Base-by-base conservation (phyloP, 2,888 invertebrate species). In the Apodemia mormo region DNA sequence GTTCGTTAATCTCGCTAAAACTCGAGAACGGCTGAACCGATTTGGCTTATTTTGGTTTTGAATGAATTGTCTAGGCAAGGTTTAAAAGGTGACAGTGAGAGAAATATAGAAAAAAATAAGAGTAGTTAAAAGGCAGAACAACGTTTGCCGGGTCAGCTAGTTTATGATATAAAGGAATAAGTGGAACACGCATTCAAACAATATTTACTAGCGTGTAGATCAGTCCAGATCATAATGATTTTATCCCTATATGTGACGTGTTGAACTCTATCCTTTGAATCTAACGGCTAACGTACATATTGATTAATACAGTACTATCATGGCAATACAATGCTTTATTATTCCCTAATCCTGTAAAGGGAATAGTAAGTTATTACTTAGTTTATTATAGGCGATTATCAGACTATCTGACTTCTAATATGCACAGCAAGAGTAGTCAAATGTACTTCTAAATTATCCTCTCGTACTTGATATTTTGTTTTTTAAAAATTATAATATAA, bases 341-440 rank as follows among this genome's bases (percentile, higher is more conserved):
- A 61, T 30, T 33, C 58, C 30, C 61, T 61, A 61, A 61, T 12
- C 10, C 30, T 61, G 30, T 61, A 61, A 61, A 61, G 30, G 33
- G 61, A 61, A 61, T 61, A 33, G 33, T 61, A 61, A 61, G 29
- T 61, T 33, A 33, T 61, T 33, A 61, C 61, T 61, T 61, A 61
- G 30, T 33, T 61, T 61, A 61, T 61, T 33, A 61, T 61, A 61
- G 33, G 61, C 30, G 61, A 61, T 33, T 61, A 30, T 5, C 30
- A 6, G 1, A 2, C 30, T 12, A 61, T 61, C 58, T 61, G 30
- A 6, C 58, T 12, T 61, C 4, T 30, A 33, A 33, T 30, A 2
- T 7, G 14, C 33, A 58, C 9, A 40, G 12, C 58, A 58, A 58
- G 58, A 30, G 58, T 14, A 29, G 61, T 14, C 30, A 33, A 30